Conservation (phyloP, 37 sponge, comb jelly and placozoan genomes). For the Geodia barretti region DNA sequence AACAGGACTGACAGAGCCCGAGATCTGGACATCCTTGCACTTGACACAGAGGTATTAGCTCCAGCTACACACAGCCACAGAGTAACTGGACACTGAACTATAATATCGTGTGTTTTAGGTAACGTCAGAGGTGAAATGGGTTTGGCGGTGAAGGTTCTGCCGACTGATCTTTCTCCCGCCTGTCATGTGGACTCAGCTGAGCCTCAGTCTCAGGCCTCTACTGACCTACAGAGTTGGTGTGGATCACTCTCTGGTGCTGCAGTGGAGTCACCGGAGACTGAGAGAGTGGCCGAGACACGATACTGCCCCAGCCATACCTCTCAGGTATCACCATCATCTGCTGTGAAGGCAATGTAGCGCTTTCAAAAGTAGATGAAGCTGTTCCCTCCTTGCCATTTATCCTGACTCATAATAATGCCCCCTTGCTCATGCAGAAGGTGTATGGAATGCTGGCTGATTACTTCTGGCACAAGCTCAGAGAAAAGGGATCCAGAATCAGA, state of each 20-base stretch:
- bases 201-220: slow-evolving; percentile 33
- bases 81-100: background rate
- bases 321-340: too few species aligned
- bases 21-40: slow-evolving; percentile 73
- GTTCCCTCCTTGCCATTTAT: too few species aligned
- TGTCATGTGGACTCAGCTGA: slow-evolving; percentile 57
- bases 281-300: slow-evolving; percentile 6
- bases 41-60: slow-evolving; percentile 67
- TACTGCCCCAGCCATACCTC: too few species aligned
- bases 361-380: too few species aligned
- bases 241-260: slow-evolving; percentile 27
- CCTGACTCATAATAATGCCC: too few species aligned
- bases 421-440: background rate
- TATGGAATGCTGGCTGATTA: slow-evolving; percentile 46
- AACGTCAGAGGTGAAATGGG: slow-evolving; percentile 16
- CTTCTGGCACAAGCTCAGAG: slow-evolving; percentile 31
- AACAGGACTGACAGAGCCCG: slow-evolving; percentile 73
- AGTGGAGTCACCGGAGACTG: slow-evolving; percentile 35
- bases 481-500: too few species aligned
- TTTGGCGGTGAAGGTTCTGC: background rate
- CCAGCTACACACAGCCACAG: too few species aligned
- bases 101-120: slow-evolving; percentile 33
- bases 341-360: too few species aligned
- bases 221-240: slow-evolving; percentile 28
- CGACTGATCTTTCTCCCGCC: slow-evolving; percentile 34